Evolutionary conservation across 1,140 invertebrate species (phyloP).

Genomic region (Prorops nasuta): DNA sequence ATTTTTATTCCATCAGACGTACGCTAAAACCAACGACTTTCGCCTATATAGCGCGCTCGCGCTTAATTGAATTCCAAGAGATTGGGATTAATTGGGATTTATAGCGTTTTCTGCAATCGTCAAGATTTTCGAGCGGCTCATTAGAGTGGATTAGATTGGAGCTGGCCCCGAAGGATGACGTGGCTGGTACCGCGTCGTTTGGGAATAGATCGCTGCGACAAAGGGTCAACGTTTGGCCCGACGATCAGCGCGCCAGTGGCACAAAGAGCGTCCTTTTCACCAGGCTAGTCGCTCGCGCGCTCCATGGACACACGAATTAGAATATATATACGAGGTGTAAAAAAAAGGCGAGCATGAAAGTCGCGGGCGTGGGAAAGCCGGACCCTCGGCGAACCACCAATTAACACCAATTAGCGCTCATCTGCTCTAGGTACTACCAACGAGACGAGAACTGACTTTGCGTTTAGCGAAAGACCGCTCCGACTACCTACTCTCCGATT

Average conservation of each 20-base stretch:
- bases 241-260: slow-evolving; percentile 15
- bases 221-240: no score
- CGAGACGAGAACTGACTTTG: slow-evolving; percentile 1
- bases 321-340: slow-evolving; percentile 28
- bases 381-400: slow-evolving; percentile 33
- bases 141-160: no score
- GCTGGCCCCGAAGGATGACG: no score
- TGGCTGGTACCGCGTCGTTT: neutral
- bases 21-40: no score
- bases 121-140: no score
- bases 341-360: slow-evolving; percentile 32
- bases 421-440: slow-evolving; percentile 37
- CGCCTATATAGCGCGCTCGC: no score
- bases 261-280: slow-evolving; percentile 20
- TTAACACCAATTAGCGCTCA: slow-evolving; percentile 41
- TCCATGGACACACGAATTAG: slow-evolving; percentile 18
- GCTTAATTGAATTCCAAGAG: no score
- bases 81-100: no score
- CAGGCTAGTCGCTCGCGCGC: slow-evolving; percentile 10
- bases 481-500: slow-evolving; percentile 16
- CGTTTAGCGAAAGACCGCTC: slow-evolving; percentile 1
- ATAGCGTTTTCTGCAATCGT: no score
- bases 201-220: slow-evolving; percentile 14
- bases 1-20: no score
- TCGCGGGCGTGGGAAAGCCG: slow-evolving; percentile 37